Base-by-base conservation (phyloP, 2,113 vertebrate genomes). In the Grantiella picta region DNA sequence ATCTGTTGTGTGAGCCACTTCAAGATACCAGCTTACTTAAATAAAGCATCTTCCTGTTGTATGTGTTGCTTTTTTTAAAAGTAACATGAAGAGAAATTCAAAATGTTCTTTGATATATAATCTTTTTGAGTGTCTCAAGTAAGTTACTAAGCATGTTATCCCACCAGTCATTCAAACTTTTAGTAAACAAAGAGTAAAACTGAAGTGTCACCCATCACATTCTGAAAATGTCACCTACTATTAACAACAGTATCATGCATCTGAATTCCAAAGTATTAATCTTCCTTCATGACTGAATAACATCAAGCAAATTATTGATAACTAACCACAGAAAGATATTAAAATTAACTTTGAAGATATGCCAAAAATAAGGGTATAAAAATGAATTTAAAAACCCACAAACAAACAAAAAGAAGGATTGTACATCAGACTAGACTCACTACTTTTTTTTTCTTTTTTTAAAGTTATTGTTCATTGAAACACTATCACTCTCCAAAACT, bases 1-100 rank as follows among this genome's bases (percentile, higher is more conserved):
- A 92, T 80, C 84, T 91, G 84, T 60, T 82, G 72, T 76, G 49
- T 57, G 78, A 94, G 64, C 77, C 56, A 36, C 52, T 90, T 94
- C 79, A 93, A 77, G 78, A 83, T 56, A 49, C 33, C 70, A 82
- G 15, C 22, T 82, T 91, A 35, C 11, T 89, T 20, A 84, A 33
- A 86, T 35, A 86, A 44, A 78, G 24, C 10, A 64, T 71, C 60
- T 42, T 50, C 27, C 25, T 73, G 28, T 59, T 64, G 10, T 25
- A 38, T 11, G 5, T 7, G 11, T 45, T 36, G 3, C 0, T 7
- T 56, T 42, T 75, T 54, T 50, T 17, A 28, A 12, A 59, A 87
- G n/a, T 15, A 53, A 68, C 1, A 1, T 7, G 6, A 82, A 53
- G 14, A 16, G 33, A 85, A 94, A 88, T n/a, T 19, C 16, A 90